These are phyloP conservation scores for Thamnophis elegans DNA, from an alignment of 2,797 vertebrate species.

Conservation along the genomic window DNA sequence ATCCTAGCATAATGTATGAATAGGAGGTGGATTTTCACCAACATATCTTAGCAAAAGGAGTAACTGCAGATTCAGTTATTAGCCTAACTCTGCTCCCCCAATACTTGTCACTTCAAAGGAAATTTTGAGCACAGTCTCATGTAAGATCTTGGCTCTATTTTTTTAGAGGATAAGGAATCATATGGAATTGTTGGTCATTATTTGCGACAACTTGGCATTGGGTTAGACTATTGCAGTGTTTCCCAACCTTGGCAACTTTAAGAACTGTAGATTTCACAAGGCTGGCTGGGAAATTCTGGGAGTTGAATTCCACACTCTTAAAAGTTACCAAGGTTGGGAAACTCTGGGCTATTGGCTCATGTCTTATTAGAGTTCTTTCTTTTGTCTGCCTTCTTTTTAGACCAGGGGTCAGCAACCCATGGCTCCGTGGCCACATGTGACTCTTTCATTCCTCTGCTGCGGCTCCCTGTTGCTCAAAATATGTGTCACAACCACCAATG, in stretches of 20 bases:
- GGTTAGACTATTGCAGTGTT: background rate
- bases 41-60: background rate
- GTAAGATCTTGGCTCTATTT: background rate
- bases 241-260: background rate
- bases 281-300: background rate
- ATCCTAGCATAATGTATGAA: background rate
- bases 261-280: background rate
- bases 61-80: background rate
- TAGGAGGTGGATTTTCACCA: too few species aligned
- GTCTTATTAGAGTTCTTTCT: background rate
- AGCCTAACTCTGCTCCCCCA: background rate
- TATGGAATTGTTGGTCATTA: background rate
- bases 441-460: too few species aligned
- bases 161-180: background rate
- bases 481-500: too few species aligned
- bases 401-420: background rate
- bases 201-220: background rate
- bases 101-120: background rate
- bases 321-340: background rate
- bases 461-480: too few species aligned
- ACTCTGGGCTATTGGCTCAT: background rate
- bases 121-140: background rate
- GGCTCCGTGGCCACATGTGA: too few species aligned
- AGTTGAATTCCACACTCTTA: background rate
- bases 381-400: background rate